Conservation (phyloP, 2,113 vertebrate genomes). For the Andinoacara biseriatus region DNA sequence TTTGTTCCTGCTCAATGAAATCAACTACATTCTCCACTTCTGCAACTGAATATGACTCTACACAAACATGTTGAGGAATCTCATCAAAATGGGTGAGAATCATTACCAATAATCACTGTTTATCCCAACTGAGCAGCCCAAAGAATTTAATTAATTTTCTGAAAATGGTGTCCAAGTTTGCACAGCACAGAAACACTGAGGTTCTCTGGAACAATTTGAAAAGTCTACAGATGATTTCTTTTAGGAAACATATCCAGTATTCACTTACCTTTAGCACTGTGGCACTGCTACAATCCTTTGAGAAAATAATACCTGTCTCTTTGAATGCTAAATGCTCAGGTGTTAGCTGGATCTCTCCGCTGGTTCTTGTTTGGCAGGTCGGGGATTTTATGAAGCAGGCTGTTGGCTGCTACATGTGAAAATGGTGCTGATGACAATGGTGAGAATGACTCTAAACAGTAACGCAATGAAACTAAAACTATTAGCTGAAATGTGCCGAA, state of each 20-base stretch:
- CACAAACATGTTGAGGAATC: not conserved
- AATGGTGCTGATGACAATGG: not conserved
- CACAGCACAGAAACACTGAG: not conserved
- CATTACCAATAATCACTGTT: not conserved
- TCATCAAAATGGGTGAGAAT: not conserved
- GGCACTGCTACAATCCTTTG: not conserved
- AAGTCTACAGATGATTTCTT: not conserved
- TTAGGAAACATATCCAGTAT: not conserved
- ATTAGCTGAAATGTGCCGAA: not conserved
- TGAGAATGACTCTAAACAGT: not conserved
- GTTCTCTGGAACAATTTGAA: not conserved
- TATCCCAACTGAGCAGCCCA: not conserved
- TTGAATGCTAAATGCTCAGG: not conserved
- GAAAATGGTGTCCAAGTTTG: not conserved
- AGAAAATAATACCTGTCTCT: not conserved
- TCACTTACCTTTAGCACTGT: not conserved
- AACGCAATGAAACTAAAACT: not conserved
- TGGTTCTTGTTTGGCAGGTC: not conserved
- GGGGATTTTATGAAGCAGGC: not conserved
- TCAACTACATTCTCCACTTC: not conserved
- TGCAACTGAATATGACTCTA: not conserved
- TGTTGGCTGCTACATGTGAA: not conserved
- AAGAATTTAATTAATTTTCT: not conserved
- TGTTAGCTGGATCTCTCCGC: not conserved
- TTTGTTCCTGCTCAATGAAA: not conserved